Base-by-base conservation (phyloP, 2,113 vertebrate genomes). In the Gallinago paraguaiae region DNA sequence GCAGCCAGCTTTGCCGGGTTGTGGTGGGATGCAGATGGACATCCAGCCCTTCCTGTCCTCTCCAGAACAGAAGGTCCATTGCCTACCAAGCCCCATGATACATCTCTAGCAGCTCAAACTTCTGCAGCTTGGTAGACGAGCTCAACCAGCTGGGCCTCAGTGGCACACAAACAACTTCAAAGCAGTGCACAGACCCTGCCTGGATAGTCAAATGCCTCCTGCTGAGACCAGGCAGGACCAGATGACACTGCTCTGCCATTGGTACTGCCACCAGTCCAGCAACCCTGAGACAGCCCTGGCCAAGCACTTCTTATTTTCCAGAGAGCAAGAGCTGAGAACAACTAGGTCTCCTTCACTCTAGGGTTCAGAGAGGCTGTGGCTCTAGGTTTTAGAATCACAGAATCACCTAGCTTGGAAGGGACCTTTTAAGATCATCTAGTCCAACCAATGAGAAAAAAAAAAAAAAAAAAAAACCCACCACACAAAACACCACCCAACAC, bases 301-400 rank as follows among this genome's bases (percentile, higher is more conserved):
- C 67, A 63, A 91, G n/a, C 18, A 54, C 14, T 60, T 78, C 17
- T 7, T 71, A 30, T 48, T 79, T 68, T 53, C 30, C 51, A 37
- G 74, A 54, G 5, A 45, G 45, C 35, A 69, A 63, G 23, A 80
- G 50, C 39, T 9, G 3, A 76, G 30, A 92, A 63, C 14, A 64
- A n/a, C 11, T 33, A 39, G 31, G 45, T 70, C 1, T 11, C 61
- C 56, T 22, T 1, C 6, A 14, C 9, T 0, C 24, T 50, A 68
- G 8, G 7, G 17, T 28, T 90, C 57, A 87, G 54, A 69, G 71
- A 37, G 82, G 9, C 27, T 80, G 18, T 22, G 6, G 18, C 50
- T 92, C 25, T 45, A n/a, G 11, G 37, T 53, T 84, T 70, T n/a
- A 69, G 27, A 48, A 43, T 0, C 39, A 39, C 39, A 39, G 39